Evolutionary conservation across 1,140 invertebrate genomes (phyloP), one percentile per base, ranked within the genome.

Genomic region (Zaprionus ornatus): DNA sequence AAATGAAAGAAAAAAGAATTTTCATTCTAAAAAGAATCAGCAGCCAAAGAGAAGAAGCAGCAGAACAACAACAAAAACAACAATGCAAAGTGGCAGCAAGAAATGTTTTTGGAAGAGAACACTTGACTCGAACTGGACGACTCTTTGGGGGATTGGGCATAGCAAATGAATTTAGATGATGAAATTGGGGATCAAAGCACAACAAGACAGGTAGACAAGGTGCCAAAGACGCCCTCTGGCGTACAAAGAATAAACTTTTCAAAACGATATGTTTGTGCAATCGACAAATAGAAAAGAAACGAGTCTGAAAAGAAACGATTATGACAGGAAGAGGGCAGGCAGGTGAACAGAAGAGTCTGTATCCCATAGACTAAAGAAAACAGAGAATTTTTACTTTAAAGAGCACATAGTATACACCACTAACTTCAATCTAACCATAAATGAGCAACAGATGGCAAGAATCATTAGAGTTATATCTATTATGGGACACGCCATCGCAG

Each of bases 121-220:
- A 32, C 55, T 56, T 17, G 4, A 21, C 7, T 32, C 27, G n/a
- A 6, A 29, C 37, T 45, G 37, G 25, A 56, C 5, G 25, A 56
- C 5, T 17, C 40, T 45, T 45, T 55, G 52, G 52, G 21, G 13
- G 15, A 57, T 32, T 32, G 40, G 54, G 37, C 55, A 56, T 55
- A 27, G 32, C 50, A 65, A 65, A 57, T 66, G 64, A 66, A 66
- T 66, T 56, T 56, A 66, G 35, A 27, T 45, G 63, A 57, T 66
- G 63, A 66, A 66, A 66, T 57, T 66, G 54, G 54, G 64, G 54
- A 66, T 66, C 64, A 66, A 66, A 57, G 64, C 27, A 32, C 13
- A 55, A 21, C 21, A 23, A 23, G 54, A 37, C 60, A 62, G 21
- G 27, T 13, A 57, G 52, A 55, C 52, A n/a, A 55, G 52, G 52